Base-by-base conservation (phyloP, 1,140 invertebrate genomes). In the Drosophila nebulosa region DNA sequence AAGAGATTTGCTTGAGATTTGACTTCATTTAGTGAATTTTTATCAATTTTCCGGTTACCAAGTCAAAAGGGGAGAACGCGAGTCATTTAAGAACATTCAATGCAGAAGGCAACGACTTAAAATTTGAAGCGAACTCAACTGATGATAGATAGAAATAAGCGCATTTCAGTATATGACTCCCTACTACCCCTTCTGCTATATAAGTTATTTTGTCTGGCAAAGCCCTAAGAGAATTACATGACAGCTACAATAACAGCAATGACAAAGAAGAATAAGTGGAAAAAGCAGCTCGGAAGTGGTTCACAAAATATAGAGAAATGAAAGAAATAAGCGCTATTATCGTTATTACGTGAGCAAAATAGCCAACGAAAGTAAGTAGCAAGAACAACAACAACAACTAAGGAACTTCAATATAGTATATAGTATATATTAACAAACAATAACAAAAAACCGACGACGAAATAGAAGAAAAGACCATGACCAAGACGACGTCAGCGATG, bases 321-420 rank as follows among this genome's bases (percentile, higher is more conserved):
- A 76, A 76, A 76, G 72, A 76, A 76, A 76, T 75, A 76, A 76
- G 73, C 73, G 72, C 75, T 76, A 76, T 76, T 76, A 76, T 76
- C 73, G 73, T 76, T 76, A 75, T 76, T 76, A 76, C 73, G 73
- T 76, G 73, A 76, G 73, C 51, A 69, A 76, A 76, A 75, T 76
- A 75, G 73, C 39, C 64, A 63, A 63, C 21, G 35, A 63, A 32
- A 68, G 51, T 58, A 39, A 57, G 46, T 56, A 57, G 50, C 60
- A 64, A 57, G 9, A 35, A 57, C 55, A 57, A 32, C 55, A 59
- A 22, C 42, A 46, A 50, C 2, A 60, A 51, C 59, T 52, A 53
- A 57, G 22, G 35, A 58, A 42, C 69, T 46, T 60, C 57, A 61
- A 30, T 58, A 51, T 18, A 35, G 18, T 16, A 24, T 76, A 60